Base-by-base conservation (phyloP, 2,113 vertebrate species). In the Callionymus lyra region DNA sequence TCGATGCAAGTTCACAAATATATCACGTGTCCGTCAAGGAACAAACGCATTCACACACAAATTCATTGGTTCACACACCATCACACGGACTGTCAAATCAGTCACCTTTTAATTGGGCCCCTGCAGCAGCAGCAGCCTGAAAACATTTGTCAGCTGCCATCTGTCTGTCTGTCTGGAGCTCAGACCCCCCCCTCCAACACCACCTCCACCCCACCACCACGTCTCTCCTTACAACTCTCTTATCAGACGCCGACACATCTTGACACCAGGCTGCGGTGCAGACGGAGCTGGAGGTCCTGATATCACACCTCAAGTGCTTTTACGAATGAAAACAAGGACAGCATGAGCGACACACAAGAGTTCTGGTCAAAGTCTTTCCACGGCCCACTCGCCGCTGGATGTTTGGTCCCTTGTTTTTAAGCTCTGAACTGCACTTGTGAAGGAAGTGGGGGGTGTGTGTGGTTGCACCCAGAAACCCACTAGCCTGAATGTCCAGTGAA, bases 91-190 rank as follows among this genome's bases (percentile, higher is more conserved):
- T 67, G 64, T 79, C 43, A 65, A 72, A 77, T 59, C 65, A 76
- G 78, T 68, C 80, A 79, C 76, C 72, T 79, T 69, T 70, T 81
- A 78, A 80, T 72, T 79, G 61, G 70, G 42, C 56, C 19, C 53
- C 60, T 36, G 36, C 39, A 36, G n/a, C 21, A 31, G 21, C 21
- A 27, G 41, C 55, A 65, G 51, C 68, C 72, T 68, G 60, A 73
- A 74, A 72, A 70, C 76, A 82, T 84, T 84, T 86, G 76, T 83
- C 74, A 83, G 79, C 77, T 76, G 73, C 82, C 82, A 85, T 82
- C 74, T 85, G 82, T 79, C 80, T 53, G 68, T 76, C 82, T 68
- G 68, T 71, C 77, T 75, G 58, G 53, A 37, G 27, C 38, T 10
- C 42, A 44, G 62, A 27, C 49, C 49, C 58, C 19, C 36, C 31